These are phyloP conservation scores for Microctonus aethiopoides DNA, from an alignment of 2,888 invertebrate genomes.

Conservation along the genomic window DNA sequence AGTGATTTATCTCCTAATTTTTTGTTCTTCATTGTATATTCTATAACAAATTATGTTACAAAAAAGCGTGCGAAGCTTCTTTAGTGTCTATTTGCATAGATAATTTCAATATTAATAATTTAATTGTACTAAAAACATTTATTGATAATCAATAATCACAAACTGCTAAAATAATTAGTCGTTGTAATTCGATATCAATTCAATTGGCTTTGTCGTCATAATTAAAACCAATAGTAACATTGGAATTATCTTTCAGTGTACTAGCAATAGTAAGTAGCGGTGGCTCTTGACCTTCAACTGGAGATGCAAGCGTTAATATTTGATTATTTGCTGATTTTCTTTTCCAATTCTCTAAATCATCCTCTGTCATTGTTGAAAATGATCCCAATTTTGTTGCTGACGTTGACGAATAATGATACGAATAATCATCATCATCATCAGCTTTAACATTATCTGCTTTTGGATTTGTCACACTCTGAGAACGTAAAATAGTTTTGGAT, in stretches of 20 bases:
- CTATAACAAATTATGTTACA: neutral
- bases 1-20: neutral
- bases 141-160: neutral
- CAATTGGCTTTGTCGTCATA: slow-evolving; percentile 42
- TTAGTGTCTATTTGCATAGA: neutral
- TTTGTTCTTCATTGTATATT: neutral
- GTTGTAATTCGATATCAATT: neutral
- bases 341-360: slow-evolving; percentile 52
- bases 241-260: slow-evolving; percentile 53
- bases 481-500: slow-evolving; percentile 48
- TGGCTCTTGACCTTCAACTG: slow-evolving; percentile 37
- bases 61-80: neutral
- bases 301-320: slow-evolving; percentile 16
- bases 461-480: slow-evolving; percentile 55
- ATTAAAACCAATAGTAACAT: slow-evolving; percentile 58
- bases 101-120: neutral
- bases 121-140: neutral
- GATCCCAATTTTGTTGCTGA: slow-evolving; percentile 49
- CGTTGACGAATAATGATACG: slow-evolving; percentile 35
- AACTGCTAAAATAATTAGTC: slow-evolving; percentile 38
- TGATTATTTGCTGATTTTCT: neutral
- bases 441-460: slow-evolving; percentile 36
- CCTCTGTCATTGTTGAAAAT: slow-evolving; percentile 51
- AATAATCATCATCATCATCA: slow-evolving; percentile 31
- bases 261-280: slow-evolving; percentile 59